Base-by-base conservation (phyloP, 2,797 vertebrate genomes). In the Smutsia temminckii region DNA sequence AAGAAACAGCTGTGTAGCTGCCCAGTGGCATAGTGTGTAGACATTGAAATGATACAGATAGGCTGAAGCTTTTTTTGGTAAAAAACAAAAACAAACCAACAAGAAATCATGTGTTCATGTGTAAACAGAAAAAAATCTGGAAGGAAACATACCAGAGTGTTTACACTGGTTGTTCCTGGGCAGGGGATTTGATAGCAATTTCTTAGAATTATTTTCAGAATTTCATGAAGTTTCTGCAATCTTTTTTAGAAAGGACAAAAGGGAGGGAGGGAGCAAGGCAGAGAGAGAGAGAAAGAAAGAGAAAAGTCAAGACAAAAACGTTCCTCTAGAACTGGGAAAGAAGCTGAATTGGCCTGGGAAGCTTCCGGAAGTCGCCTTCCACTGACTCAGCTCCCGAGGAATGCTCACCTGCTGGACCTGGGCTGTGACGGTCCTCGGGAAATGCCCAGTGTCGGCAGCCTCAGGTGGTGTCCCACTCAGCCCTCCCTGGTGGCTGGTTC, bases 1-100 rank as follows among this genome's bases (percentile, higher is more conserved):
- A 46, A 29, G 34, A 23, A n/a, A 71, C 0, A 0, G 11, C 21
- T 12, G 5, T 18, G 64, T 4, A 0, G 13, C 71, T 25, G 7
- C 20, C 2, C 23, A 23, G 0, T 0, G 4, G 66, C 25, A 61
- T 0, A 21, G 32, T 0, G 11, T 14, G 9, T 2, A 25, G 17
- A 46, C 66, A 14, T n/a, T 1, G 69, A 68, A 2, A 7, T 3
- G 5, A 17, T 21, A 25, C 32, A 1, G 6, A 32, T 1, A 23
- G 11, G 20, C 18, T 7, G 42, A 8, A 3, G 32, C 32, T 16
- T 11, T 57, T 57, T 51, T 40, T n/a, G 68, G 8, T 37, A 40
- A 69, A 55, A 46, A 85, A 37, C 32, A 14, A 71, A 69, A 71
- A 37, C 32, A 51, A 12, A 46, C 46, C 46, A 57, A 27, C 51